Base-by-base conservation (phyloP, 2,888 invertebrate genomes). In the Ptilodon capucinus region DNA sequence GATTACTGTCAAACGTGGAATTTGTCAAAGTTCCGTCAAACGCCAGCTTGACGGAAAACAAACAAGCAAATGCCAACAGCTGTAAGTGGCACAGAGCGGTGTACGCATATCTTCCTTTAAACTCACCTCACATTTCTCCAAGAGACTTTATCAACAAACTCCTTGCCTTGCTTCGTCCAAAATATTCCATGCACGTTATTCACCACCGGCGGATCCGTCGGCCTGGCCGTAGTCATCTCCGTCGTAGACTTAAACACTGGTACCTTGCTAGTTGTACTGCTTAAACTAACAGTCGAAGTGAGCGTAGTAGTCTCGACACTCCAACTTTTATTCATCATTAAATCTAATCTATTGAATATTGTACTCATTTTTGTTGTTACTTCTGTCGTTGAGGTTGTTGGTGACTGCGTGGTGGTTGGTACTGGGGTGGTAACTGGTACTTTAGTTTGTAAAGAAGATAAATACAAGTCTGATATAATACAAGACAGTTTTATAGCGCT, bases 401-500 rank as follows among this genome's bases (percentile, higher is more conserved):
- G 56, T 41, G 80, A 68, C n/a, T 79, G 73, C 13, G 82, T 84
- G 5, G 81, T 76, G 21, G 77, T 60, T 16, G 78, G 74, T 8
- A 74, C 49, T 16, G 75, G 55, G 1, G 83, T 80, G 9, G 83
- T 79, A 2, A 63, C 46, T 28, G 84, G 71, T 14, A 72, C 55
- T 66, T 83, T 84, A 6, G 79, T 81, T 2, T 84, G 69, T 48
- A 86, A 61, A 17, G 81, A 75, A 36, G 74, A 60, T 38, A 82
- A 66, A 51, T 80, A 90, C 48, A 88, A 84, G 44, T 89, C 89
- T 71, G 90, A 86, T 86, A 91, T 87, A 73, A 86, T 79, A 68
- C 94, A 94, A 25, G 93, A 92, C 54, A 95, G 86, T 79, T 95
- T 94, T 63, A 95, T 94, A 46, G 93, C 92, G 78, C 95, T 95